Conservation (phyloP, 2,888 invertebrate genomes). For the Drosophila flavopinicola region DNA sequence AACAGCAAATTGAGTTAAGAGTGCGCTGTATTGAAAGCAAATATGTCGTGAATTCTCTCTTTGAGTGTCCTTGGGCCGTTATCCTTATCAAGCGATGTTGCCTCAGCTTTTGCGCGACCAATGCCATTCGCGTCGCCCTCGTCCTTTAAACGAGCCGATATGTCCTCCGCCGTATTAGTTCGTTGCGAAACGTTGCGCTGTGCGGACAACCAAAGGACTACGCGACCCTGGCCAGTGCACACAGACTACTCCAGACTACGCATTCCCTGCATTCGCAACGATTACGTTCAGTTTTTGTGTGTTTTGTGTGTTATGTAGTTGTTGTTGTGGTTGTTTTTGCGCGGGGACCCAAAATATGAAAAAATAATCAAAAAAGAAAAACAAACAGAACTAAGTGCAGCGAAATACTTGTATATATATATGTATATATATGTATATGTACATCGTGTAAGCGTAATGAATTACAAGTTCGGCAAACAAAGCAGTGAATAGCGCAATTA, state of each 20-base stretch:
- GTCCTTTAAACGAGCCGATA: conserved; percentile 58
- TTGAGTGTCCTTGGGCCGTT: conserved; percentile 45
- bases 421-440: conserved; percentile 2
- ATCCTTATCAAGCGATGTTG: conserved; percentile 58
- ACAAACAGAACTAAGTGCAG: conserved; percentile 32
- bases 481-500: conserved; percentile 21
- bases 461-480: conserved; percentile 20
- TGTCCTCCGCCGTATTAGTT: conserved; percentile 62
- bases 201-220: conserved; percentile 59
- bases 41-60: conserved; percentile 21
- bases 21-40: conserved; percentile 21
- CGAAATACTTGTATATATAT: neutral
- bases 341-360: conserved; percentile 21
- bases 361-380: conserved; percentile 6
- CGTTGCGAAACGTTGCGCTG: conserved; percentile 76
- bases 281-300: conserved; percentile 37
- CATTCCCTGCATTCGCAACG: conserved; percentile 40
- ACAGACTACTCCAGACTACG: neutral
- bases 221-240: conserved; percentile 21
- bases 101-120: conserved; percentile 47
- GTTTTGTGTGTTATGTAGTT: too few species aligned
- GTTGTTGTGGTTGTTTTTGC: conserved; percentile 31
- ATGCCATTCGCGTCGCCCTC: conserved; percentile 39
- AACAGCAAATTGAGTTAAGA: conserved; percentile 15
- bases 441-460: conserved; percentile 21